phyloP scores from a whole-genome alignment of 2,888 invertebrate species.

The Tribolium freemani region DNA sequence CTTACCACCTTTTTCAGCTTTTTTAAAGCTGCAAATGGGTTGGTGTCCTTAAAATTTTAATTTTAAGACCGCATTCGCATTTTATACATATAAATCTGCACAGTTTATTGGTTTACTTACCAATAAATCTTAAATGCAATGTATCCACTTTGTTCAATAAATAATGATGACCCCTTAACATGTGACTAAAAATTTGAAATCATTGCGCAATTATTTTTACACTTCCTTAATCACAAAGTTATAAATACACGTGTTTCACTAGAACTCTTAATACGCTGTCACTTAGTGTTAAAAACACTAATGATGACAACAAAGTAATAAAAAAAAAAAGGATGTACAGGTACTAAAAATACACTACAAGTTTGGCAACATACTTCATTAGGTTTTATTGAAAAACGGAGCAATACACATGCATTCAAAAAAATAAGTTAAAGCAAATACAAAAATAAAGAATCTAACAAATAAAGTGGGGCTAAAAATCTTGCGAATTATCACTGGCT shows the following conservation, averaged over 20 bases:
- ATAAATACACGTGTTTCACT: not conserved
- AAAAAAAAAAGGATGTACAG: not conserved
- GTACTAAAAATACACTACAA: not conserved
- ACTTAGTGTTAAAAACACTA: not conserved
- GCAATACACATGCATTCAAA: conserved; percentile 24
- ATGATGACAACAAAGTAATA: not conserved
- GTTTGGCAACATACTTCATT: not conserved
- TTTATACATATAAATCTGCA: too few relatives aligned
- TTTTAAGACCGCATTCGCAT: too few relatives aligned
- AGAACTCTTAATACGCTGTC: not conserved
- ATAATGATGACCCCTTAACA: too few relatives aligned
- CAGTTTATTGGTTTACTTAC: too few relatives aligned
- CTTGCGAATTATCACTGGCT: conserved; percentile 65
- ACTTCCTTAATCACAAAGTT: not conserved
- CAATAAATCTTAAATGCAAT: too few relatives aligned
- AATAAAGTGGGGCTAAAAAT: conserved; percentile 53
- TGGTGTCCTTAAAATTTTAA: too few relatives aligned
- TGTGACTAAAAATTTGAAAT: not conserved
- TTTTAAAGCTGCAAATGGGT: too few relatives aligned
- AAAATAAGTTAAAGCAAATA: conserved; percentile 44
- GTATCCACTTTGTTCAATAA: too few relatives aligned
- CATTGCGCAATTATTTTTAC: not conserved
- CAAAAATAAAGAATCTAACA: conserved; percentile 40
- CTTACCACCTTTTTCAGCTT: too few relatives aligned
- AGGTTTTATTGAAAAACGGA: conserved; percentile 29